Conservation (phyloP, 1,140 invertebrate genomes). For the Bombus fervidus region DNA sequence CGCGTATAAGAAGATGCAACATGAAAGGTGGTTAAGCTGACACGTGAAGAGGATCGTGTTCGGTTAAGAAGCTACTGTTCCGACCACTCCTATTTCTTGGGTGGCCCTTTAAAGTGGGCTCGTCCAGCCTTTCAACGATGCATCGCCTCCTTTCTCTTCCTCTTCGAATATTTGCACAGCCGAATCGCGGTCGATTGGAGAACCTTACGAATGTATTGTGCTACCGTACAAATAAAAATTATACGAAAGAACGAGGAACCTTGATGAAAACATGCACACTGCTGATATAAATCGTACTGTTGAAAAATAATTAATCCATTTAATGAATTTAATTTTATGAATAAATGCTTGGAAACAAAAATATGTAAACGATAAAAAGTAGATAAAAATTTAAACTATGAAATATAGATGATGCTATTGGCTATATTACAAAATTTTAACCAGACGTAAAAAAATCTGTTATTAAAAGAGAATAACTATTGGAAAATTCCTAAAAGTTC, state of each 20-base stretch:
- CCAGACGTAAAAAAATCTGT: not conserved
- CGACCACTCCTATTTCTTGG: slow-evolving; percentile 73
- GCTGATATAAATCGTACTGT: too few species aligned
- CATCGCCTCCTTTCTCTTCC: not conserved
- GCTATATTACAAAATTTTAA: not conserved
- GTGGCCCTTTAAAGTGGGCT: slow-evolving; percentile 67
- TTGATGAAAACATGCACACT: too few species aligned
- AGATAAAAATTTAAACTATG: too few species aligned
- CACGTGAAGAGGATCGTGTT: slow-evolving; percentile 76
- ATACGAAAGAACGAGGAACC: not conserved
- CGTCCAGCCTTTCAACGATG: slow-evolving; percentile 60
- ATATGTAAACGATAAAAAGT: too few species aligned
- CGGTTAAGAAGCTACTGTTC: slow-evolving; percentile 74
- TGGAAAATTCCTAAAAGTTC: not conserved
- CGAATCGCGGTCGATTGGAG: slow-evolving; percentile 12
- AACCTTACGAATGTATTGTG: not conserved
- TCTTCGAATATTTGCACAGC: slow-evolving; percentile 14
- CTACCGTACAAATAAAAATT: not conserved
- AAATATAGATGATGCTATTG: too few species aligned
- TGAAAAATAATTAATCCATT: too few species aligned
- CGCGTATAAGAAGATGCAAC: slow-evolving; percentile 73
- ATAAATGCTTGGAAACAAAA: too few species aligned
- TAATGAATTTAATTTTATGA: too few species aligned
- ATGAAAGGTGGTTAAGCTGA: slow-evolving; percentile 76
- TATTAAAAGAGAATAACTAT: not conserved